phyloP scores from a whole-genome alignment of 64 coral and sea anemone species.

The Porites lutea region DNA sequence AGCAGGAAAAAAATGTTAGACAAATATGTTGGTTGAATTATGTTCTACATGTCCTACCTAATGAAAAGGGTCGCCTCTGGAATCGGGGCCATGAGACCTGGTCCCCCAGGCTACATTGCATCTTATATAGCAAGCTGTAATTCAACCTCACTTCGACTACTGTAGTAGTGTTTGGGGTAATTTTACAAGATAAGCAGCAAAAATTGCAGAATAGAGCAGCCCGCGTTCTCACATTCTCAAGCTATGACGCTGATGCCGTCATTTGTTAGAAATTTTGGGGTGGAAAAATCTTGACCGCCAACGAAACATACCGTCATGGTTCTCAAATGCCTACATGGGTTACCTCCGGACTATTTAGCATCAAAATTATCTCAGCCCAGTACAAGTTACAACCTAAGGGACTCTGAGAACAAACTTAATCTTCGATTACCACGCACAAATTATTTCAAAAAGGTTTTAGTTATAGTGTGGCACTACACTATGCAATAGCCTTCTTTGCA shows the following conservation, averaged over 20 bases:
- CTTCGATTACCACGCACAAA: slow-evolving; percentile 63
- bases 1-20: too few relatives aligned
- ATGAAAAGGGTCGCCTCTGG: too few relatives aligned
- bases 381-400: slow-evolving; percentile 51
- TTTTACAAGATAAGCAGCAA: too few relatives aligned
- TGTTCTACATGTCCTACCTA: too few relatives aligned
- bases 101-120: too few relatives aligned
- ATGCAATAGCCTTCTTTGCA: slow-evolving; percentile 54
- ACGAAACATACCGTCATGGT: slow-evolving; percentile 47
- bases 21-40: too few relatives aligned
- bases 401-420: slow-evolving; percentile 75
- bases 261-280: slow-evolving; percentile 57
- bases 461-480: too few relatives aligned
- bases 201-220: slow-evolving; percentile 69
- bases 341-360: slow-evolving; percentile 70
- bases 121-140: too few relatives aligned
- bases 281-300: slow-evolving; percentile 68
- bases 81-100: too few relatives aligned
- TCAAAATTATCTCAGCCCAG: slow-evolving; percentile 24
- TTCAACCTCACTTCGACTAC: too few relatives aligned
- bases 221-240: slow-evolving; percentile 56
- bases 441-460: slow-evolving; percentile 77
- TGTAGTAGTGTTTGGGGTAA: too few relatives aligned
- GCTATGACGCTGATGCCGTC: slow-evolving; percentile 38
- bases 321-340: slow-evolving; percentile 35